Evolutionary conservation across 2,888 invertebrate genomes (phyloP).

Genomic region (Drosophila birchii): DNA sequence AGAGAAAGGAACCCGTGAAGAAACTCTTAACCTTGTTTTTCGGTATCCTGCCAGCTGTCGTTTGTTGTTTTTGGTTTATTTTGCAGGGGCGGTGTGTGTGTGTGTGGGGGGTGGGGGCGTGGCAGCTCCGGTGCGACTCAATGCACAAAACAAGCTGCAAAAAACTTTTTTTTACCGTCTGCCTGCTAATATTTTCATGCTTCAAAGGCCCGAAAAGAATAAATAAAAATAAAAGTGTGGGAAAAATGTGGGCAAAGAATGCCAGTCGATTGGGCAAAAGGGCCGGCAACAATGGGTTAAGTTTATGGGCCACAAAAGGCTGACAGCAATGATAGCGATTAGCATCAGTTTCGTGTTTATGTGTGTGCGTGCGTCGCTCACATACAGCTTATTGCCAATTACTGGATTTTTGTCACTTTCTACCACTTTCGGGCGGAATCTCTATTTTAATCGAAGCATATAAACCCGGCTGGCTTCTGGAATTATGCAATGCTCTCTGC

Average conservation of each 20-base stretch:
- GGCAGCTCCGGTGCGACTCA: slow-evolving; percentile 27
- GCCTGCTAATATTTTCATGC: slow-evolving; percentile 69
- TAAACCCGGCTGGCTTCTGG: background rate
- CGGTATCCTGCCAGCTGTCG: slow-evolving; percentile 11
- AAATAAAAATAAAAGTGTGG: slow-evolving; percentile 3
- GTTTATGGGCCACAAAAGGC: slow-evolving; percentile 41
- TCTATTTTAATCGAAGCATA: slow-evolving; percentile 22
- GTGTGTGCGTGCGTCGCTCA: background rate
- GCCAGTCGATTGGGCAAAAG: slow-evolving; percentile 31
- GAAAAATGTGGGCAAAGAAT: slow-evolving; percentile 14
- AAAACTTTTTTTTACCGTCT: slow-evolving; percentile 49
- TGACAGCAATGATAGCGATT: slow-evolving; percentile 42
- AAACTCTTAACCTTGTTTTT: background rate
- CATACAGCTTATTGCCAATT: slow-evolving; percentile 37
- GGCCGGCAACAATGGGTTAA: slow-evolving; percentile 44
- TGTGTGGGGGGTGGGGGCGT: slow-evolving; percentile 21
- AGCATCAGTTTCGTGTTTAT: slow-evolving; percentile 21
- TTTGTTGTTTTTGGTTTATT: slow-evolving; percentile 13
- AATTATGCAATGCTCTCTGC: background rate
- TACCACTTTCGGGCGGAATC: slow-evolving; percentile 20
- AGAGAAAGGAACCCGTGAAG: no score
- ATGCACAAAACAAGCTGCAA: slow-evolving; percentile 37
- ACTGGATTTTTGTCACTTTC: slow-evolving; percentile 46
- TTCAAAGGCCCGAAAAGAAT: slow-evolving; percentile 9
- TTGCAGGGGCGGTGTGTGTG: background rate